These are phyloP conservation scores for Austrofundulus limnaeus DNA, from an alignment of 2,113 vertebrate genomes.

Conservation along the genomic window DNA sequence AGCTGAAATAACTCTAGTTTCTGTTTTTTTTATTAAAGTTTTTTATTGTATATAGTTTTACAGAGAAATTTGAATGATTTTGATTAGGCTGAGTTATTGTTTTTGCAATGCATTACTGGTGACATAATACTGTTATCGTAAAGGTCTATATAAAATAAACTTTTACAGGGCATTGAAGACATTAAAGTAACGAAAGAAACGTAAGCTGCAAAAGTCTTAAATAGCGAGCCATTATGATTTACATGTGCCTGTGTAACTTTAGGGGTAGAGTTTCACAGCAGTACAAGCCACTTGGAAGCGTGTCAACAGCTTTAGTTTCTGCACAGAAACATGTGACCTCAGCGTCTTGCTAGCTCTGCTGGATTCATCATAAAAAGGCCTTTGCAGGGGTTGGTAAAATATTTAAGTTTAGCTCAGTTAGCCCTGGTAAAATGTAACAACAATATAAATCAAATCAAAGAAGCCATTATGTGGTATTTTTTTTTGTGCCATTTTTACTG, in stretches of 20 bases:
- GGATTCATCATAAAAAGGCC: constrained; percentile 35
- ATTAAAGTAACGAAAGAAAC: constrained; percentile 31
- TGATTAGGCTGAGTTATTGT: not conserved
- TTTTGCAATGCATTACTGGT: not conserved
- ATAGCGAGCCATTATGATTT: constrained; percentile 30
- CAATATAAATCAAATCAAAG: not conserved
- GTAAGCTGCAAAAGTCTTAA: constrained; percentile 21
- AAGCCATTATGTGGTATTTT: not conserved
- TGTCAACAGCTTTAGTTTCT: constrained; percentile 47
- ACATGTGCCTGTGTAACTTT: constrained; percentile 41
- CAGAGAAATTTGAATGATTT: not conserved
- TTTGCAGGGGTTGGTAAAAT: constrained; percentile 19
- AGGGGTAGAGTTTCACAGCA: constrained; percentile 43
- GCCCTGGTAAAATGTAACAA: not conserved
- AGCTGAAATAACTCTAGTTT: no score
- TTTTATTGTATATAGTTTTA: no score
- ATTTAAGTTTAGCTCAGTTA: not conserved
- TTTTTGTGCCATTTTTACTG: no score
- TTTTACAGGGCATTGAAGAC: constrained; percentile 35
- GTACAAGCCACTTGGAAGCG: constrained; percentile 38
- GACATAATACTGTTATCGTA: constrained; percentile 14
- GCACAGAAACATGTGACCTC: constrained; percentile 53
- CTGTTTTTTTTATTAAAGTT: no score
- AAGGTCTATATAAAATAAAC: constrained; percentile 21
- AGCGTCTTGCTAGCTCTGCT: constrained; percentile 54